Evolutionary conservation across 1,140 invertebrate genomes (phyloP), one percentile per base, ranked within the genome.

Genomic region (Drosophila ogumai): DNA sequence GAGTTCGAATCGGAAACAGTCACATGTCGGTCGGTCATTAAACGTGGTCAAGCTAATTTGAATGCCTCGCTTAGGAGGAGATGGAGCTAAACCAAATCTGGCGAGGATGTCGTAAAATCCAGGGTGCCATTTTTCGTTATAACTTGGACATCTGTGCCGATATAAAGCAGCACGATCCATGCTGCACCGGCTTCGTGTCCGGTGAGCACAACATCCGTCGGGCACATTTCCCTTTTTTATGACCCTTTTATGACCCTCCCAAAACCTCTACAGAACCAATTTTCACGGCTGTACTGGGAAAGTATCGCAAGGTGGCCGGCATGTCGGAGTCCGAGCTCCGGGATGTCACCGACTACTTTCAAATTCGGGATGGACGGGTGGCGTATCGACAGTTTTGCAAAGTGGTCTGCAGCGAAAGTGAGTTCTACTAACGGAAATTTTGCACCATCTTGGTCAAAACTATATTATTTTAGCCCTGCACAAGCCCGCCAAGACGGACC

Each of bases 61-160:
- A 25, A 17, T 65, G 34, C 25, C 52, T 13, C 25, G 17, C 32
- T 19, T 60, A 91, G 87, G 84, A 84, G 58, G 82, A 91, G 13
- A 74, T 84, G 67, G 82, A 84, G 34, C 72, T 92, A 25, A 92
- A 92, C 79, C 94, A 95, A 90, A 94, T 96, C 46, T 96, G 96
- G 95, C 94, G 95, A 79, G 95, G 94, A 36, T 96, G 95, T 92
- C 96, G 96, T 92, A 96, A 96, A 93, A 96, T 96, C 79, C 94
- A 95, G 61, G 94, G 95, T 6, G 94, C 95, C 3, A 94, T 95
- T 44, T 96, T 95, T 87, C 94, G 95, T 58, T 93, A 95, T 56
- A 94, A 94, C 15, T 94, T 96, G 50, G 95, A 96, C 91, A 93
- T 96, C 58, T 95, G 95, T 93, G 94, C 95, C 69, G 95, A 95